Percentiles rank a stretch among this genome's conserved stretches.
Conservation (phyloP, 2,888 invertebrate species). For the Hemicrepidius hirtus region DNA sequence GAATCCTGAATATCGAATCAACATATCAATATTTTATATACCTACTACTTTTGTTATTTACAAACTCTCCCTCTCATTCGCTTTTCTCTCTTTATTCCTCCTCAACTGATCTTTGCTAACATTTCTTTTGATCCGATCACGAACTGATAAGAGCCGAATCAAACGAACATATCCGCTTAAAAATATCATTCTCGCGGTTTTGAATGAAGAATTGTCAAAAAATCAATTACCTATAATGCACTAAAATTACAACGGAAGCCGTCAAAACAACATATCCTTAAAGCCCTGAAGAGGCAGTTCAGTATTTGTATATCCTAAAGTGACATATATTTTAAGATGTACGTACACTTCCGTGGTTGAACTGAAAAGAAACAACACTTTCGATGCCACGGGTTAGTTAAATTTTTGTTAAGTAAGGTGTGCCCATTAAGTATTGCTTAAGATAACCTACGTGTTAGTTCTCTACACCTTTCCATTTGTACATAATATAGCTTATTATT, state of each 20-base stretch:
- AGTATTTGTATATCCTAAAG: conserved; percentile 55
- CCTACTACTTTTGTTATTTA: conserved; percentile 28
- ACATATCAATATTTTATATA: conserved; percentile 51
- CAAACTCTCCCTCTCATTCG: conserved; percentile 3
- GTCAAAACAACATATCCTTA: conserved; percentile 61
- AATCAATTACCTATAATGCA: conserved; percentile 37
- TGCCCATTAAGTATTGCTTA: conserved; percentile 55
- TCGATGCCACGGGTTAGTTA: conserved; percentile 51
- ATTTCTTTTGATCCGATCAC: conserved; percentile 17
- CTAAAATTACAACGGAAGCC: conserved; percentile 57
- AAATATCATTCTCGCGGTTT: conserved; percentile 21
- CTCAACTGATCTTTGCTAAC: background rate
- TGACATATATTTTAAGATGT: conserved; percentile 58
- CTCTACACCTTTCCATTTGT: conserved; percentile 59
- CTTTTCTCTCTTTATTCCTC: background rate
- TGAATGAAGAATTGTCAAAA: background rate
- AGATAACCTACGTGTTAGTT: conserved; percentile 58
- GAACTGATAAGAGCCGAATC: conserved; percentile 42
- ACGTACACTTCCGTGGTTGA: conserved; percentile 55
- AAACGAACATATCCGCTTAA: conserved; percentile 38
- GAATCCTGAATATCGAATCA: conserved; percentile 52
- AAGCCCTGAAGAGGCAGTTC: conserved; percentile 53
- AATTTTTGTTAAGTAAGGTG: conserved; percentile 56
- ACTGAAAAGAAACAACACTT: conserved; percentile 51
- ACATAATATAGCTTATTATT: conserved; percentile 60